These are phyloP conservation scores for Pelusios castaneus DNA, from an alignment of 2,113 vertebrate species.

Conservation along the genomic window DNA sequence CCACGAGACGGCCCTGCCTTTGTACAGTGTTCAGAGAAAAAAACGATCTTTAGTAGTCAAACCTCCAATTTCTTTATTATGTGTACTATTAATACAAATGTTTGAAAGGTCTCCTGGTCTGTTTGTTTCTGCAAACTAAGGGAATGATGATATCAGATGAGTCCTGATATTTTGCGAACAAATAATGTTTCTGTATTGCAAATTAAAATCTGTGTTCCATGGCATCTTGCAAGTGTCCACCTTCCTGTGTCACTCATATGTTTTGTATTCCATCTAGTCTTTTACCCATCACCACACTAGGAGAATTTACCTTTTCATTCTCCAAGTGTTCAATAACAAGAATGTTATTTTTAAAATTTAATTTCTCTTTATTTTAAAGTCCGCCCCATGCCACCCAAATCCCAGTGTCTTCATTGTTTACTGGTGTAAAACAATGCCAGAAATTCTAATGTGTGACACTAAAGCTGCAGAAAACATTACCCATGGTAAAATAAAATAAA, in stretches of 20 bases:
- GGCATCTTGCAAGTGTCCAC: not conserved
- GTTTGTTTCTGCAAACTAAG: not conserved
- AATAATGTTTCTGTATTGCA: not conserved
- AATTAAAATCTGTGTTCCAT: not conserved
- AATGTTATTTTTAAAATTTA: not conserved
- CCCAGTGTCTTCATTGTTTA: not conserved
- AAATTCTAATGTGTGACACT: not conserved
- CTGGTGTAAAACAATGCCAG: not conserved
- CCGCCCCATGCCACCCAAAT: not conserved
- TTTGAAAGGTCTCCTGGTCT: not conserved
- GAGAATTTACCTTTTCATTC: not conserved
- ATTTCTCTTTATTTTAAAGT: not conserved
- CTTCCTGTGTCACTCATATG: not conserved
- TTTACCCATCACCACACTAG: not conserved
- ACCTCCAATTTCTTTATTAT: not conserved
- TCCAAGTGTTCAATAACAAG: not conserved
- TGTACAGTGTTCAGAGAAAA: not conserved
- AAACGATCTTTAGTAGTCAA: not conserved
- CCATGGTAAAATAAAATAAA: not conserved
- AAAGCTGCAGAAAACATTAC: constrained; percentile 8
- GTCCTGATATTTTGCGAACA: not conserved
- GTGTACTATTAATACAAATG: not conserved
- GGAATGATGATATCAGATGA: not conserved
- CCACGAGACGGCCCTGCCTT: too few species aligned
- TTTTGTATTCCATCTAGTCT: not conserved